A percentile compares a stretch with the other conserved stretches of the same genome.
Conservation (phyloP, 1,140 invertebrate species). For the Idris sp. region DNA sequence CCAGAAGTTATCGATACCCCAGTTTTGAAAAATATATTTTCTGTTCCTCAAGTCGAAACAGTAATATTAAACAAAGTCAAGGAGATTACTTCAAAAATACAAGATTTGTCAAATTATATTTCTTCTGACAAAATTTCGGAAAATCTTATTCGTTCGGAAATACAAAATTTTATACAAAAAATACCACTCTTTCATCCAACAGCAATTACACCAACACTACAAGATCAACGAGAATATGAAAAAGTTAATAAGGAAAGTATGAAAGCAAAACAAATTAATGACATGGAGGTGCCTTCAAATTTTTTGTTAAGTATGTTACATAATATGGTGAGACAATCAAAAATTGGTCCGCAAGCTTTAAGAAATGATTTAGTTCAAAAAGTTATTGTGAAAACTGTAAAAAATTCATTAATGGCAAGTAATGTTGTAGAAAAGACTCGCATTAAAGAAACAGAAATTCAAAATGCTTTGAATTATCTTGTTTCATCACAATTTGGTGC, state of each 20-base stretch:
- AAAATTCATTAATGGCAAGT: constrained; percentile 39
- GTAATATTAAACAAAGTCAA: constrained; percentile 60
- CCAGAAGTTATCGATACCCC: constrained; percentile 64
- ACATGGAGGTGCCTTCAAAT: constrained; percentile 36
- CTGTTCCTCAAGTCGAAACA: constrained; percentile 60
- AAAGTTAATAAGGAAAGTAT: constrained; percentile 16
- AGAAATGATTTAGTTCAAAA: constrained; percentile 59
- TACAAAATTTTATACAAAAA: constrained; percentile 43
- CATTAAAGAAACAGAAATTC: constrained; percentile 59
- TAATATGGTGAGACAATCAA: constrained; percentile 57
- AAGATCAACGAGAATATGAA: constrained; percentile 34
- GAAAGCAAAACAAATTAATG: constrained; percentile 1
- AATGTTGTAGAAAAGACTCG: constrained; percentile 23
- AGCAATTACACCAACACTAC: constrained; percentile 4
- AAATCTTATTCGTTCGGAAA: constrained; percentile 30
- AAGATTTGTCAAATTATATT: constrained; percentile 28
- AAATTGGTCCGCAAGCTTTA: constrained; percentile 48
- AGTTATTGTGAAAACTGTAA: constrained; percentile 66
- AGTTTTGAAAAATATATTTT: constrained; percentile 64
- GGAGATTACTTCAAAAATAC: constrained; percentile 41
- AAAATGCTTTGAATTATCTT: constrained; percentile 48
- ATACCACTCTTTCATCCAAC: constrained; percentile 42
- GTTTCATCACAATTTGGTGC: constrained; percentile 33
- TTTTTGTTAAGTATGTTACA: constrained; percentile 47
- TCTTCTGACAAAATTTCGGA: constrained; percentile 36